phyloP scores from a whole-genome alignment of 2,888 invertebrate genomes.

The Pelosia muscerda region DNA sequence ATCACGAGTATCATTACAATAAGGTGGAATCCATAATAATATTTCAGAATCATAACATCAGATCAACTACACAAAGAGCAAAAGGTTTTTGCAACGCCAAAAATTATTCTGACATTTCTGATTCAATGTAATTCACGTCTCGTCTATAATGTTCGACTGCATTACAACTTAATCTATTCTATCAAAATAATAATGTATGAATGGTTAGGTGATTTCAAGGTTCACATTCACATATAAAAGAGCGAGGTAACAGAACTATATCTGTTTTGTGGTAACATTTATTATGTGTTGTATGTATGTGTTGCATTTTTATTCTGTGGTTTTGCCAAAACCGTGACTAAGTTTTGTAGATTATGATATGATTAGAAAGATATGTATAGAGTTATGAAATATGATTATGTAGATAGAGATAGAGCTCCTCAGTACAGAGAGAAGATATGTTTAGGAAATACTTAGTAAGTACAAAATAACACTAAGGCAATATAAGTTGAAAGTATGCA shows the following conservation, averaged over 20 bases:
- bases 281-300: no score
- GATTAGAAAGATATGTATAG: constrained; percentile 40
- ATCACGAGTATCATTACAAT: not conserved
- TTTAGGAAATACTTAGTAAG: constrained; percentile 15
- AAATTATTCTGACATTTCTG: not conserved
- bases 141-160: not conserved
- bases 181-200: not conserved
- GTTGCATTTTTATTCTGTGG: no score
- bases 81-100: not conserved
- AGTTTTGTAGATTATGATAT: constrained; percentile 24
- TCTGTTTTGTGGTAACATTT: no score
- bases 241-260: not conserved
- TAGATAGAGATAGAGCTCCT: constrained; percentile 37
- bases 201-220: not conserved
- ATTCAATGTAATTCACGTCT: not conserved
- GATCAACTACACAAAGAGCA: not conserved
- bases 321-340: not conserved
- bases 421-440: constrained; percentile 39
- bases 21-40: not conserved
- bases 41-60: not conserved
- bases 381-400: constrained; percentile 36
- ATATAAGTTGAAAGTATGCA: not conserved
- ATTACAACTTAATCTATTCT: not conserved
- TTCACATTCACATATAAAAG: not conserved
- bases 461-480: not conserved